Percentiles rank a stretch among this genome's conserved stretches.
Conservation (phyloP, 2,797 vertebrate genomes). For the Myotis daubentonii region DNA sequence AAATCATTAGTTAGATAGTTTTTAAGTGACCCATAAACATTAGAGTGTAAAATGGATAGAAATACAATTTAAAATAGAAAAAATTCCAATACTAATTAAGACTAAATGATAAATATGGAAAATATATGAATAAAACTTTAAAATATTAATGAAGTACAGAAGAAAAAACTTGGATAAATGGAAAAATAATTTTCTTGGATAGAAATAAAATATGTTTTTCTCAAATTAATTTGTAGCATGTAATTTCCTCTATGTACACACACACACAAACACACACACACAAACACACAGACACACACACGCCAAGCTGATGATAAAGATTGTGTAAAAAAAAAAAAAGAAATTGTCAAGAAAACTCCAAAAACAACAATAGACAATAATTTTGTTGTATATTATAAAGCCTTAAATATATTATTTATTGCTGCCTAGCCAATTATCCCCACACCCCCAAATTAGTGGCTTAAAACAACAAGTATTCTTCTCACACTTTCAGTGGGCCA, state of each 20-base stretch:
- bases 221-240: not conserved
- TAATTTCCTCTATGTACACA: not conserved
- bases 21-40: not conserved
- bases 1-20: conserved; percentile 9
- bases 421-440: not conserved
- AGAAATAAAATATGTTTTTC: not conserved
- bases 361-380: not conserved
- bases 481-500: not conserved
- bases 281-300: no score
- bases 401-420: not conserved
- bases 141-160: not conserved
- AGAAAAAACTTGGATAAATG: not conserved
- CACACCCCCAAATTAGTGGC: not conserved
- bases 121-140: not conserved
- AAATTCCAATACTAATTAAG: not conserved
- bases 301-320: not conserved
- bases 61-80: not conserved
- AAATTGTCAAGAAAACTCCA: not conserved
- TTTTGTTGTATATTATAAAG: not conserved
- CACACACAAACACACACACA: not conserved
- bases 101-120: not conserved
- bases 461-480: not conserved
- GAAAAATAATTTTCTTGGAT: not conserved
- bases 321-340: not conserved
- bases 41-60: not conserved